Base-by-base conservation (phyloP, 2,888 invertebrate genomes). In the Mechanitis messenoides region DNA sequence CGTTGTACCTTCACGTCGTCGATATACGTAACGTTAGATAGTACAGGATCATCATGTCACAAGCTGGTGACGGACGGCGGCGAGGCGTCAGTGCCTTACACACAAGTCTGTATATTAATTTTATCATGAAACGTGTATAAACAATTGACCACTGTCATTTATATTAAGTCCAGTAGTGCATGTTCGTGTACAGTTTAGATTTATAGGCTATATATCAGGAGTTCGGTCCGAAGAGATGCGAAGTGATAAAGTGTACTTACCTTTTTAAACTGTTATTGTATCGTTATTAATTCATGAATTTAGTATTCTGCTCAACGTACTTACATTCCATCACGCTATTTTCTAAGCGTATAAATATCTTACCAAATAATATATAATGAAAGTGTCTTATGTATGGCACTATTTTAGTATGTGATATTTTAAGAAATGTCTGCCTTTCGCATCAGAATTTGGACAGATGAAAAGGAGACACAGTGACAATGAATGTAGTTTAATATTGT, bases 1-100 rank as follows among this genome's bases (percentile, higher is more conserved):
- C 31, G 56, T 57, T 54, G 61, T 53, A 56, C 47, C 58, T 35
- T 53, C 53, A 31, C 38, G 61, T 3, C 38, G 61, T 3, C 53
- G n/a, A 33, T 50, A 45, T 56, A 60, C 56, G 55, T 60, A 58
- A 58, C 28, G n/a, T 12, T 50, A 42, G 31, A 53, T 58, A 53
- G 60, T 63, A 58, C 58, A 53, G 1, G 1, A 42, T 9, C 2
- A 6, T 3, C 42, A 7, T 9, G 42, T 42, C 42, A 42, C 11
- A 61, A 33, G 56, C 60, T 63, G 59, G 60, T 64, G 66, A 11
- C 12, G 68, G 75, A 71, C 71, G 55, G 79, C 77, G 80, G 75
- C 72, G 77, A 64, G 72, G 62, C 80, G 81, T 70, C 81, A 72
- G 85, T 83, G 85, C 85, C 85, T 85, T 84, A 79, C 56, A 68